Conservation (phyloP, 2,888 invertebrate genomes). For the Ophioninae sp. region DNA sequence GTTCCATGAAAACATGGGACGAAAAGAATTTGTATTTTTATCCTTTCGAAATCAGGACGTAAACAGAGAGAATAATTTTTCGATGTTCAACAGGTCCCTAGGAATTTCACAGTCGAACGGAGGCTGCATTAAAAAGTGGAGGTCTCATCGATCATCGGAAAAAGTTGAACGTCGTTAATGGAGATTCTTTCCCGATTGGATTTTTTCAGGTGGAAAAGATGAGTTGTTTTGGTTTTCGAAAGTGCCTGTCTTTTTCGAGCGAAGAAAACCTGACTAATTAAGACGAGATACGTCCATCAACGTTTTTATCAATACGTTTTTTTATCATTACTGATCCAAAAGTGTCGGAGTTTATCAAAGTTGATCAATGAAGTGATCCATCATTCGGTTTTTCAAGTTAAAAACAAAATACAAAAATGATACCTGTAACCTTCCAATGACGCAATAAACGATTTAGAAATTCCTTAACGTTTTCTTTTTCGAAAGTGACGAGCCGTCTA, state of each 20-base stretch:
- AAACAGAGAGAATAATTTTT: background rate
- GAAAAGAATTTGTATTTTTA: background rate
- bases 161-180: background rate
- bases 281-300: constrained; percentile 31
- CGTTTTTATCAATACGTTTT: background rate
- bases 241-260: background rate
- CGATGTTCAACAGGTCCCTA: background rate
- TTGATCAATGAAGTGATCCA: background rate
- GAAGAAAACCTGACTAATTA: constrained; percentile 35
- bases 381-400: background rate
- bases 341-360: background rate
- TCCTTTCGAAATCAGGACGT: background rate
- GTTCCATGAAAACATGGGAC: background rate
- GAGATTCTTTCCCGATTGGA: background rate
- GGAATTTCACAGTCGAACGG: background rate
- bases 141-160: constrained; percentile 15
- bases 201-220: background rate
- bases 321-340: background rate
- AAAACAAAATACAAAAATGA: background rate
- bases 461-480: background rate
- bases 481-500: background rate
- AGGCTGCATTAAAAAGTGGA: constrained; percentile 3
- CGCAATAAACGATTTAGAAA: background rate
- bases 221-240: background rate
- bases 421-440: background rate